phyloP scores from a whole-genome alignment of 1,140 invertebrate genomes.

The Helicorthomorpha holstii region DNA sequence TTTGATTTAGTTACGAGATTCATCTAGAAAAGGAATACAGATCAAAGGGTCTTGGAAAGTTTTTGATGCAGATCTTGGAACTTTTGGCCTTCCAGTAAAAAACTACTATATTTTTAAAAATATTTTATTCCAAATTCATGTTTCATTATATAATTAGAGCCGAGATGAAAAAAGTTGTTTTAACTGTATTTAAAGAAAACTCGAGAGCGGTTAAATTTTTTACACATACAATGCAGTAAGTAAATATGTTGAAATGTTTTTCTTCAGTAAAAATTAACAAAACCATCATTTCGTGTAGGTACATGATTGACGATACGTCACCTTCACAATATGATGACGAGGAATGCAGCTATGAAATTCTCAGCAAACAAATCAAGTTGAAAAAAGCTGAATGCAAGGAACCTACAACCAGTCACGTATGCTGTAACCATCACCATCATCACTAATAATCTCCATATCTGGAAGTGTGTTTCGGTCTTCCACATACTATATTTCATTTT shows the following conservation, averaged over 20 bases:
- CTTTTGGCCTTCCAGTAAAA: slow-evolving; percentile 41
- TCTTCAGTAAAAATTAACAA: slow-evolving; percentile 1
- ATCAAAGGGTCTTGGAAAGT: slow-evolving; percentile 56
- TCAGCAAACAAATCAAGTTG: slow-evolving; percentile 1
- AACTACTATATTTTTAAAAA: not conserved
- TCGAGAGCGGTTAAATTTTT: slow-evolving; percentile 47
- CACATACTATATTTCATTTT: not conserved
- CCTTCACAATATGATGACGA: not conserved
- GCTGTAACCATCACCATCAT: too few species aligned
- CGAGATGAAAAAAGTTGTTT: slow-evolving; percentile 54
- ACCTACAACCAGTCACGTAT: too few species aligned
- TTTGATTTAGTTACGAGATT: slow-evolving; percentile 55
- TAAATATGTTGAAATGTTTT: not conserved
- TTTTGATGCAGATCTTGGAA: slow-evolving; percentile 59
- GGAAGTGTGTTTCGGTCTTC: not conserved
- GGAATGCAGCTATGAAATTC: not conserved
- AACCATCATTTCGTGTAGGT: slow-evolving; percentile 1
- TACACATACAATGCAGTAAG: slow-evolving; percentile 42
- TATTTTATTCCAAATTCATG: slow-evolving; percentile 1
- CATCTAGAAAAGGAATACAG: slow-evolving; percentile 46
- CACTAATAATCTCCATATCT: too few species aligned
- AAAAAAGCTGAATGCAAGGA: not conserved
- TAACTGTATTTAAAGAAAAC: slow-evolving; percentile 67
- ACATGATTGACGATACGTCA: slow-evolving; percentile 1
- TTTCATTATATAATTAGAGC: slow-evolving; percentile 27